phyloP scores from a whole-genome alignment of 2,113 vertebrate genomes.

The Oncorhynchus keta region DNA sequence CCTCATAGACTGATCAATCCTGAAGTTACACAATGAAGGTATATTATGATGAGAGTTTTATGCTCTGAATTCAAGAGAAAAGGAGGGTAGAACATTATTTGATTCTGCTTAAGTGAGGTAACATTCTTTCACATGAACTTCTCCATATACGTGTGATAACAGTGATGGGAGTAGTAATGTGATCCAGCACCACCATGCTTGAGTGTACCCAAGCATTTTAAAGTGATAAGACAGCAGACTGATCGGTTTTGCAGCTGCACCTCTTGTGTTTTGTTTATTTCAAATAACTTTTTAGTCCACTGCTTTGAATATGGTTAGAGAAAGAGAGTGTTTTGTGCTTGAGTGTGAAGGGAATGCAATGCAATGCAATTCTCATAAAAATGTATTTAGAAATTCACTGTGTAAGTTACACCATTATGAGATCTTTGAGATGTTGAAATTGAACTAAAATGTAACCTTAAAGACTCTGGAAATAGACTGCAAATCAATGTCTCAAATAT shows the following conservation, averaged over 20 bases:
- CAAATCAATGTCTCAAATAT: neutral
- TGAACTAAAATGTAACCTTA: too few relatives aligned
- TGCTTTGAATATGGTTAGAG: neutral
- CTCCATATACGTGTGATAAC: neutral
- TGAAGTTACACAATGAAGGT: conserved; percentile 59
- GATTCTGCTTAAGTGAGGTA: too few relatives aligned
- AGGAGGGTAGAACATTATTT: neutral
- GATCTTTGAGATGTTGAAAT: too few relatives aligned
- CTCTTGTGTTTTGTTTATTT: neutral
- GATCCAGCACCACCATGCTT: neutral
- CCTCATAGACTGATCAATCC: neutral
- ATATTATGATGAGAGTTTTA: neutral
- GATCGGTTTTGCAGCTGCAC: conserved; percentile 6
- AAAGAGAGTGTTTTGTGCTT: neutral
- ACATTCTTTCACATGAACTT: neutral
- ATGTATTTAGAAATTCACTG: too few relatives aligned
- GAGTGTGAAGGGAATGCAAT: neutral
- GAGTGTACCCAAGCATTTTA: neutral
- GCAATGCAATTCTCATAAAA: neutral
- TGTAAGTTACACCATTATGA: too few relatives aligned
- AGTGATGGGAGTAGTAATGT: neutral
- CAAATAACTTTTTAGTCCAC: neutral
- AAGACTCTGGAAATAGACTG: too few relatives aligned
- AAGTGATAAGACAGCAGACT: conserved; percentile 45
- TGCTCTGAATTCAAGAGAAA: neutral